phyloP scores from a whole-genome alignment of 2,797 vertebrate genomes.

The Pangasius sanitwongsei region DNA sequence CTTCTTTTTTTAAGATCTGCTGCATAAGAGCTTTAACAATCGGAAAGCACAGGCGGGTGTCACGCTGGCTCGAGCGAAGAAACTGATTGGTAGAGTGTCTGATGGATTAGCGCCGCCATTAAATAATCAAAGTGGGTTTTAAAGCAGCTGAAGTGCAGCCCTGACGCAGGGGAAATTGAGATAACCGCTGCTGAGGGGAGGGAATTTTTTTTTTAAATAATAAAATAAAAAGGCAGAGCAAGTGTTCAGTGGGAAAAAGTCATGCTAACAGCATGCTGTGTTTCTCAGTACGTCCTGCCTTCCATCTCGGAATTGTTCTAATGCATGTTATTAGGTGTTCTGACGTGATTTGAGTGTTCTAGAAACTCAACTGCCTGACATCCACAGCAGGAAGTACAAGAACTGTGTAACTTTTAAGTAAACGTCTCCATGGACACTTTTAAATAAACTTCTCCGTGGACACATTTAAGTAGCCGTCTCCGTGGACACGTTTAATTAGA shows the following conservation, averaged over 20 bases:
- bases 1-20: conserved; percentile 26
- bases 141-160: conserved; percentile 24
- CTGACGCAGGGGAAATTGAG: conserved; percentile 41
- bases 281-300: conserved; percentile 34
- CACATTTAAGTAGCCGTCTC: background rate
- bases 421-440: conserved; percentile 15
- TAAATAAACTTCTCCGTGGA: conserved; percentile 17
- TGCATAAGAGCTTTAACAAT: conserved; percentile 27
- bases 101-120: conserved; percentile 45
- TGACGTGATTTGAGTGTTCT: conserved; percentile 52
- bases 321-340: conserved; percentile 54
- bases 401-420: background rate
- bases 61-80: background rate
- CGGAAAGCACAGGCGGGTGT: conserved; percentile 10
- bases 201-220: background rate
- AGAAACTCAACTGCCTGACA: conserved; percentile 26
- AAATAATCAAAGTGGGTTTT: conserved; percentile 53
- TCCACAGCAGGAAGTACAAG: conserved; percentile 37
- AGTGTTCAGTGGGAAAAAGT: conserved; percentile 33
- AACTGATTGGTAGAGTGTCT: conserved; percentile 46
- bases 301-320: conserved; percentile 33
- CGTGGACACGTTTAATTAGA: background rate
- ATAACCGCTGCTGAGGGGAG: conserved; percentile 37
- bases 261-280: conserved; percentile 53
- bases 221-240: conserved; percentile 5